A percentile compares a stretch with the other conserved stretches of the same genome.
Evolutionary conservation across 1,140 invertebrate species (phyloP).

Genomic region (Drosophila paulistorum): DNA sequence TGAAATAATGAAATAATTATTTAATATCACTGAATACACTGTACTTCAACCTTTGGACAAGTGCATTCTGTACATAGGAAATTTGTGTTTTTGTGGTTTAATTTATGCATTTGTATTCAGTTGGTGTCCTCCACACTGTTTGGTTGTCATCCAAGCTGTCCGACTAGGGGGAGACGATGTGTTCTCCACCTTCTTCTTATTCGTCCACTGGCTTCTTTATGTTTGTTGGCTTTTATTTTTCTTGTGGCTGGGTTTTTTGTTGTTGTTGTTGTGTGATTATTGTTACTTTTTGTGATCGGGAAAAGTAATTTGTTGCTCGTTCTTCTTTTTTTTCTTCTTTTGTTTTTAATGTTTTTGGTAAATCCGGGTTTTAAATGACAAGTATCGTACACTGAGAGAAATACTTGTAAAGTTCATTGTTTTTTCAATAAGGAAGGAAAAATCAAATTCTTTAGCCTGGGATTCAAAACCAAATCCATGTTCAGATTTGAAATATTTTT

Average conservation of each 20-base stretch:
- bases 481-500: too few relatives aligned
- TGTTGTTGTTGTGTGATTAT: conserved; percentile 24
- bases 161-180: conserved; percentile 16
- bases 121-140: conserved; percentile 45
- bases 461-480: too few relatives aligned
- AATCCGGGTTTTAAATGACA: conserved; percentile 79
- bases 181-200: conserved; percentile 12
- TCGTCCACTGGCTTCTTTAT: conserved; percentile 9
- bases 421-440: too few relatives aligned
- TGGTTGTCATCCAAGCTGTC: conserved; percentile 52
- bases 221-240: conserved; percentile 22
- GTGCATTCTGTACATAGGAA: conserved; percentile 76
- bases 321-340: conserved; percentile 50
- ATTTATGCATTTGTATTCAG: conserved; percentile 76
- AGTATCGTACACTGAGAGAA: conserved; percentile 55
- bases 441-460: too few relatives aligned
- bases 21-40: conserved; percentile 1
- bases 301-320: conserved; percentile 76
- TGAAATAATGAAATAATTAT: conserved; percentile 1
- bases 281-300: conserved; percentile 58
- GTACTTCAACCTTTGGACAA: conserved; percentile 69
- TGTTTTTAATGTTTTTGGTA: conserved; percentile 63
- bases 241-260: conserved; percentile 23
- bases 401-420: too few relatives aligned
- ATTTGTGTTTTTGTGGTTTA: conserved; percentile 62